A percentile compares a stretch with the other conserved stretches of the same genome.
Conservation (phyloP, 2,888 invertebrate species). For the Arenicola marina region DNA sequence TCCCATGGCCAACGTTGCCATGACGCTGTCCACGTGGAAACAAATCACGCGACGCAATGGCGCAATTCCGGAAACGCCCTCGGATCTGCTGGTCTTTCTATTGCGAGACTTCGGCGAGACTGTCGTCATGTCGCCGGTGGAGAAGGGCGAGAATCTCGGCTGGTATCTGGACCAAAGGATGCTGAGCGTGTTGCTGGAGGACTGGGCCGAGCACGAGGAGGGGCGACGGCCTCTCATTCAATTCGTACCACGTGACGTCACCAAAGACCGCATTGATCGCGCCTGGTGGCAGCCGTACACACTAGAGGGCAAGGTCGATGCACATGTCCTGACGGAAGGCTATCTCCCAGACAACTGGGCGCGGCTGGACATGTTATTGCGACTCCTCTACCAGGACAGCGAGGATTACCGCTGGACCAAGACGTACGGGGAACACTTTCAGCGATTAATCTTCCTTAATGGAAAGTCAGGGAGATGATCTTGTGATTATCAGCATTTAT, state of each 20-base stretch:
- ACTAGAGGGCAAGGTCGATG: background rate
- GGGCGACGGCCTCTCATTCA: background rate
- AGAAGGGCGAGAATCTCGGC: slow-evolving; percentile 1
- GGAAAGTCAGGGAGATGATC: no score
- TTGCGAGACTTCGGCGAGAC: background rate
- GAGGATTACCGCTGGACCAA: background rate
- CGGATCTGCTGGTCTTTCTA: background rate
- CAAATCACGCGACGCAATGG: background rate
- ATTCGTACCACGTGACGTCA: background rate
- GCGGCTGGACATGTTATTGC: background rate
- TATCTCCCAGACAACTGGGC: background rate
- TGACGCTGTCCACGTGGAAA: background rate
- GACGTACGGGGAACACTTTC: background rate
- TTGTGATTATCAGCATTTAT: no score
- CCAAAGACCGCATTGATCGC: background rate
- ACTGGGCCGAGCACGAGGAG: background rate
- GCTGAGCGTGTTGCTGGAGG: background rate
- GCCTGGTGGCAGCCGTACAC: background rate
- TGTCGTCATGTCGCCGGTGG: background rate
- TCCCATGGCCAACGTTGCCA: slow-evolving; percentile 1
- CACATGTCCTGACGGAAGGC: background rate
- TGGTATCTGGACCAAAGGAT: slow-evolving; percentile 8
- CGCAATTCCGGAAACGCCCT: background rate
- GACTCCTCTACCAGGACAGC: background rate
- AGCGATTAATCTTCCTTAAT: no score